Conservation (phyloP, 2,888 invertebrate genomes). For the Athalia circularis region DNA sequence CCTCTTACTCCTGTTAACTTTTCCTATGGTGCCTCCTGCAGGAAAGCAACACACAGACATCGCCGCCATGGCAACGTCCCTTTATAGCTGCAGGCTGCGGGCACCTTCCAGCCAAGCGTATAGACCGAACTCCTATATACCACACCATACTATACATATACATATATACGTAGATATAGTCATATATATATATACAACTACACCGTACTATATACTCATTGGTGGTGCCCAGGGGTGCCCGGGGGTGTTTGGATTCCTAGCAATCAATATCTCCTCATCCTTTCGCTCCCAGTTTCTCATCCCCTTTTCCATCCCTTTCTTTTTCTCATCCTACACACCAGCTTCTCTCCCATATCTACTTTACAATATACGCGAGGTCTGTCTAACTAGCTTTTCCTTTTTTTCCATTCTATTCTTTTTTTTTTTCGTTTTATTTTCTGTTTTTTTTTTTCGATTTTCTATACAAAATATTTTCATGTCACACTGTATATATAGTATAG, state of each 20-base stretch:
- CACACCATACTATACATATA: background rate
- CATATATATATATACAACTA: too few relatives aligned
- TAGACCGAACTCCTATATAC: background rate
- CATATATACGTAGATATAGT: background rate
- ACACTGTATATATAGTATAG: too few relatives aligned
- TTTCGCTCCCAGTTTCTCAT: background rate
- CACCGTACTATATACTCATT: background rate
- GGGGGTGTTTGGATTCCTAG: conserved; percentile 7
- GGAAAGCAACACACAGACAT: background rate
- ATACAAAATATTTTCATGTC: too few relatives aligned
- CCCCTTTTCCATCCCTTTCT: background rate
- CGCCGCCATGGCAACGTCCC: background rate
- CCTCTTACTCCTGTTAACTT: background rate
- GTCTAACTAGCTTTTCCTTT: background rate
- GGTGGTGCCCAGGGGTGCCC: background rate
- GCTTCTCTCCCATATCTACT: background rate
- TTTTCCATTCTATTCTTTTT: background rate
- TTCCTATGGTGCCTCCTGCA: background rate
- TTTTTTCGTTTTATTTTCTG: background rate
- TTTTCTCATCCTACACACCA: background rate
- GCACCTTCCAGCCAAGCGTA: too few relatives aligned
- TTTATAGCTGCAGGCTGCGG: conserved; percentile 25
- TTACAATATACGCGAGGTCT: background rate
- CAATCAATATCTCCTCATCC: conserved; percentile 34
- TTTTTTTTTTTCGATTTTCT: background rate